Evolutionary conservation across 2,797 vertebrate genomes (phyloP).

Genomic region (Australoheros facetus): DNA sequence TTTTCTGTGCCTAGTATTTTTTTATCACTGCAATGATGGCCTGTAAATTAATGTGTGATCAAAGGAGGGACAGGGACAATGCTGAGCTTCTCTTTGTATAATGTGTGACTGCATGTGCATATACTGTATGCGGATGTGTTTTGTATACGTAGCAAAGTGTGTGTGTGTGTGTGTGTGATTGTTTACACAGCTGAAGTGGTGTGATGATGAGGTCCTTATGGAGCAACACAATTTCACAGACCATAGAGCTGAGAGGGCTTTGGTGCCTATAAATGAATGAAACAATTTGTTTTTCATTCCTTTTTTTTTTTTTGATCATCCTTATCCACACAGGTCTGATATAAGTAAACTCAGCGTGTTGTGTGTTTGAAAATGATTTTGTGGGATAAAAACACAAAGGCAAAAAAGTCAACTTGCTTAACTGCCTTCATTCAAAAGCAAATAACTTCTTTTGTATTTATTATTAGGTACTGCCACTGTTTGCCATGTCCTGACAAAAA

Average conservation of each 20-base stretch:
- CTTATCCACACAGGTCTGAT: not conserved
- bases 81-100: not conserved
- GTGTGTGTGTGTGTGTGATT: slow-evolving; percentile 6
- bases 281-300: not conserved
- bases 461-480: not conserved
- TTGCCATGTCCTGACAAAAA: not conserved
- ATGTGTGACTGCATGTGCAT: not conserved
- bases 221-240: slow-evolving; percentile 43
- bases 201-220: slow-evolving; percentile 48
- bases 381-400: not conserved
- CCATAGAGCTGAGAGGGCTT: slow-evolving; percentile 38
- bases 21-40: slow-evolving; percentile 63
- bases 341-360: not conserved
- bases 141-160: not conserved
- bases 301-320: not conserved
- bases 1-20: slow-evolving; percentile 41
- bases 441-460: not conserved
- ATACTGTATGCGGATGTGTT: not conserved
- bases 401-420: not conserved
- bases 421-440: not conserved
- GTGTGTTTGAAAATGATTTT: slow-evolving; percentile 3
- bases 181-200: slow-evolving; percentile 40
- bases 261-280: not conserved
- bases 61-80: slow-evolving; percentile 28
- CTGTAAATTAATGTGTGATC: slow-evolving; percentile 60